phyloP scores from a whole-genome alignment of 2,113 vertebrate species.

The Sminthopsis crassicaudata region DNA sequence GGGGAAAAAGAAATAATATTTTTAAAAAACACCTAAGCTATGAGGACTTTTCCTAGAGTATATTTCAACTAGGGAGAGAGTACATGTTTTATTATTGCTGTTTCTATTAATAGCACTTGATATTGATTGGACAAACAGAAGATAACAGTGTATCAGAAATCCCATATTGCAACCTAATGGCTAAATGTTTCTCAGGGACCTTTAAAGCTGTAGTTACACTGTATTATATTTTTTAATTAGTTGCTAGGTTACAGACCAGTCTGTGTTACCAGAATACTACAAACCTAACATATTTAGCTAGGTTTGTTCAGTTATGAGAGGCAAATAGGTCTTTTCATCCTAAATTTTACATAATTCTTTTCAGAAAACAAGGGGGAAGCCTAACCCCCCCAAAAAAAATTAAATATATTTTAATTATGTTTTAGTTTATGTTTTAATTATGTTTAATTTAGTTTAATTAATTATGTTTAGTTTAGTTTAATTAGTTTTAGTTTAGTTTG shows the following conservation, averaged over 20 bases:
- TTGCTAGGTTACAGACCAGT: slow-evolving; percentile 80
- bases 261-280: slow-evolving; percentile 48
- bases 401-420: neutral
- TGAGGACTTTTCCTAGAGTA: neutral
- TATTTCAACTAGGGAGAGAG: neutral
- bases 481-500: neutral
- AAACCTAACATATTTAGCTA: slow-evolving; percentile 52
- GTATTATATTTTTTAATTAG: slow-evolving; percentile 70
- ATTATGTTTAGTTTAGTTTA: too few relatives aligned
- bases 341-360: slow-evolving; percentile 21
- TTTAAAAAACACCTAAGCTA: slow-evolving; percentile 44
- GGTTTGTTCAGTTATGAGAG: slow-evolving; percentile 55
- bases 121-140: slow-evolving; percentile 52
- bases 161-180: slow-evolving; percentile 47
- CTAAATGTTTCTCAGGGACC: slow-evolving; percentile 55
- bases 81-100: neutral
- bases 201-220: slow-evolving; percentile 68
- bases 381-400: too few relatives aligned
- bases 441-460: too few relatives aligned
- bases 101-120: slow-evolving; percentile 30
- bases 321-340: slow-evolving; percentile 15
- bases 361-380: slow-evolving; percentile 31
- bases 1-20: slow-evolving; percentile 47
- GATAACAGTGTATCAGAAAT: slow-evolving; percentile 46
- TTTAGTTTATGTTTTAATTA: too few relatives aligned